Percentiles rank a stretch among this genome's conserved stretches.
phyloP scores from a whole-genome alignment of 2,113 vertebrate species.

The Lates calcarifer region DNA sequence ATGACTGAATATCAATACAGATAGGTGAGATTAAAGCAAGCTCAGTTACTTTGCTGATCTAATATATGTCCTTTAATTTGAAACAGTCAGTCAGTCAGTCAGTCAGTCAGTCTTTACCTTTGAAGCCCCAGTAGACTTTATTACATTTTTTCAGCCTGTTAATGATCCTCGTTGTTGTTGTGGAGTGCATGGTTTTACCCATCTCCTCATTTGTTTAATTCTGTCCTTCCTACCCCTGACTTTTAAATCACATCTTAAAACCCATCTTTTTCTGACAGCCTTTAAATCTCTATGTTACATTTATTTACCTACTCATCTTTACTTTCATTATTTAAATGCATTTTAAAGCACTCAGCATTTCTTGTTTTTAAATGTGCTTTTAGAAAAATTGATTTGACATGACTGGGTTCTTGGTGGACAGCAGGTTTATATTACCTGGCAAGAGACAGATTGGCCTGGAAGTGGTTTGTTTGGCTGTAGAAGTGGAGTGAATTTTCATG shows the following conservation, averaged over 20 bases:
- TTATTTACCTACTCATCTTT: neutral
- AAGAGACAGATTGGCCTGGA: neutral
- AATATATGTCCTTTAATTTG: neutral
- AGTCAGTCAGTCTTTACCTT: neutral
- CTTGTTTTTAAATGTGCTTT: neutral
- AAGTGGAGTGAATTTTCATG: constrained; percentile 13
- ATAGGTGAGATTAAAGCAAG: neutral
- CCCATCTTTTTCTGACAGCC: neutral
- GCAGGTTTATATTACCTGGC: neutral
- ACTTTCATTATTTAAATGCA: neutral
- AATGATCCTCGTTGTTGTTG: neutral
- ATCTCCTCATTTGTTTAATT: neutral
- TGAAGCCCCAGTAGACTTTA: neutral
- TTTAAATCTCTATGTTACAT: neutral
- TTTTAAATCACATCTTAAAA: neutral
- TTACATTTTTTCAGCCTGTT: neutral
- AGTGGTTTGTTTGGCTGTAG: neutral
- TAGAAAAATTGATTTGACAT: neutral
- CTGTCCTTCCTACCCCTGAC: neutral
- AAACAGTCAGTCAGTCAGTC: neutral
- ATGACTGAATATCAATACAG: neutral
- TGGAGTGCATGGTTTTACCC: neutral
- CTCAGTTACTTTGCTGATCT: neutral
- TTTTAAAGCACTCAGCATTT: neutral
- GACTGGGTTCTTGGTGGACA: neutral